Percentiles rank a stretch among this genome's conserved stretches.
These are phyloP conservation scores for Pollimyrus isidori DNA, from an alignment of 2,113 vertebrate species.

Conservation along the genomic window DNA sequence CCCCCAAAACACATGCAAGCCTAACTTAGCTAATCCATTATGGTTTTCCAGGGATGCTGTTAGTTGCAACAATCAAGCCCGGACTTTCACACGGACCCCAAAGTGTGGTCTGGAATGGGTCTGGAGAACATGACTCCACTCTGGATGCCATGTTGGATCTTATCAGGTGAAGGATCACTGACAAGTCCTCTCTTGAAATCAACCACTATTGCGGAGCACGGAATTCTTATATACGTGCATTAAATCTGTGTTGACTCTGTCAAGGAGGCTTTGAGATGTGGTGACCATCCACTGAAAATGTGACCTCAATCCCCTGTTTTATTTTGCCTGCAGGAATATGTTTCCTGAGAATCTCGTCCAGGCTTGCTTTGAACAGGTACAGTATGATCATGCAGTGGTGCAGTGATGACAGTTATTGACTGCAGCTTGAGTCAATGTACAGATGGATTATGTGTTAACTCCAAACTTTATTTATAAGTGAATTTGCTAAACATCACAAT, in stretches of 20 bases:
- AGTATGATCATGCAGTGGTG: not conserved
- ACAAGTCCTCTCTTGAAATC: not conserved
- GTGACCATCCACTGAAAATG: not conserved
- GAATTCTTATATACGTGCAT: not conserved
- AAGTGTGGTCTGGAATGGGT: conserved; percentile 58
- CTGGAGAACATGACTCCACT: conserved; percentile 59
- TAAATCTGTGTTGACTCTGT: not conserved
- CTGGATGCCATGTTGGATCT: conserved; percentile 72
- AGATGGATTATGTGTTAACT: not conserved
- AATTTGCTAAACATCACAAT: not conserved
- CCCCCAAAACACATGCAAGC: not conserved
- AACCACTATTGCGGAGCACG: not conserved
- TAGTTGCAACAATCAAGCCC: conserved; percentile 70
- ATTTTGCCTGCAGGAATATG: conserved; percentile 62
- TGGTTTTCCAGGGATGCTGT: conserved; percentile 56
- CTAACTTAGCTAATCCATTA: not conserved
- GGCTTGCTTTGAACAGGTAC: conserved; percentile 76
- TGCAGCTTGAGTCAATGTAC: not conserved
- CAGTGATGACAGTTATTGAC: too few species aligned
- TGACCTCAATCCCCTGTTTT: not conserved
- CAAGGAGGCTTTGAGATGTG: not conserved
- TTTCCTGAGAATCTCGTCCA: conserved; percentile 76
- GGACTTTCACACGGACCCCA: conserved; percentile 57
- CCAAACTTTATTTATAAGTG: not conserved
- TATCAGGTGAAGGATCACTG: conserved; percentile 54